A percentile compares a stretch with the other conserved stretches of the same genome.
Evolutionary conservation across 2,888 invertebrate species (phyloP).

Genomic region (Drosophila neonasuta): DNA sequence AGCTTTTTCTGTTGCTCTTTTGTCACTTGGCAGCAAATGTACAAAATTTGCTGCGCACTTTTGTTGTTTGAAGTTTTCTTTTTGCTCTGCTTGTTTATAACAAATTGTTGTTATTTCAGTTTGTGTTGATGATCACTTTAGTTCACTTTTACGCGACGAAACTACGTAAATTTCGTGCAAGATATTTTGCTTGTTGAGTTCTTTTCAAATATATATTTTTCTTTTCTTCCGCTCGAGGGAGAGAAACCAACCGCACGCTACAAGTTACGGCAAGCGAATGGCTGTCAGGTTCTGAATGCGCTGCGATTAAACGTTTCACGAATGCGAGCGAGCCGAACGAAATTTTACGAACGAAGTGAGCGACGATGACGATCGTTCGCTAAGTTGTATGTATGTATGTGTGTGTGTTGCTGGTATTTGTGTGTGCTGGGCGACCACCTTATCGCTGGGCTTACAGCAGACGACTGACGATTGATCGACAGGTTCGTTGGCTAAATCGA

Average conservation of each 20-base stretch:
- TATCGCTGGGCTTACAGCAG: constrained; percentile 77
- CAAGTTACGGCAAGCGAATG: constrained; percentile 80
- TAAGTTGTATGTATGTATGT: constrained; percentile 12
- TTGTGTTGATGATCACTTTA: constrained; percentile 55
- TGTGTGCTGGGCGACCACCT: constrained; percentile 61
- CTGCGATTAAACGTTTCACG: constrained; percentile 77
- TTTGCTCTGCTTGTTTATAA: constrained; percentile 33
- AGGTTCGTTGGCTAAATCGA: constrained; percentile 80
- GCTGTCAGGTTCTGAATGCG: constrained; percentile 77
- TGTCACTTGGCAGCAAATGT: constrained; percentile 58
- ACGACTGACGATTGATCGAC: constrained; percentile 81
- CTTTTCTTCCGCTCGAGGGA: constrained; percentile 41
- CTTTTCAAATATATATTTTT: constrained; percentile 21
- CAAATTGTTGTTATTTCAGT: constrained; percentile 36
- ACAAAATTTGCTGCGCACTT: constrained; percentile 51
- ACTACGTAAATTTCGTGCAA: constrained; percentile 47
- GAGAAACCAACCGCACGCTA: constrained; percentile 67
- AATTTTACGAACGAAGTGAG: constrained; percentile 32
- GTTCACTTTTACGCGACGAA: constrained; percentile 66
- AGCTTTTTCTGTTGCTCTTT: constrained; percentile 24
- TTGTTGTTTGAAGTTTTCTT: constrained; percentile 25
- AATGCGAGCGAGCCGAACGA: constrained; percentile 38
- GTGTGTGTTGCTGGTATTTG: constrained; percentile 16
- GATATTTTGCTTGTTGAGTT: constrained; percentile 33
- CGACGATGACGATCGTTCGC: constrained; percentile 45